These are phyloP conservation scores for Isoperla grammatica DNA, from an alignment of 2,888 invertebrate species.

Conservation along the genomic window DNA sequence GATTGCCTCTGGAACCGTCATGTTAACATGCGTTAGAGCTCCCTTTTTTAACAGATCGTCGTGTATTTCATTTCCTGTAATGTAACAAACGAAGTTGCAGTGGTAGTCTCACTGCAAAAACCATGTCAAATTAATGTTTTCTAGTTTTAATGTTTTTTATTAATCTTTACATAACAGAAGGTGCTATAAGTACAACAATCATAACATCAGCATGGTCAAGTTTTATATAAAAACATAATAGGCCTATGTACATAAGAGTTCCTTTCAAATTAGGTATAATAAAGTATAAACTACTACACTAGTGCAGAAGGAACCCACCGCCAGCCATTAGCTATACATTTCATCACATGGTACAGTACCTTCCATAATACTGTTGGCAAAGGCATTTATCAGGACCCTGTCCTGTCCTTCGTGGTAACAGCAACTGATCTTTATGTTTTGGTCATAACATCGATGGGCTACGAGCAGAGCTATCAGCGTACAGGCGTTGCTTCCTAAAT, in stretches of 20 bases:
- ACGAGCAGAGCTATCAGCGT: conserved; percentile 55
- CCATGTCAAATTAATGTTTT: no score
- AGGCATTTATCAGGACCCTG: conserved; percentile 7
- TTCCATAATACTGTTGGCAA: conserved; percentile 24
- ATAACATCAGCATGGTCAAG: no score
- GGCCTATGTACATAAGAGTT: no score
- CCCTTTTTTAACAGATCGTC: conserved; percentile 39
- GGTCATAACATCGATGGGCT: conserved; percentile 45
- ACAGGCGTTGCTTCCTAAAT: conserved; percentile 53
- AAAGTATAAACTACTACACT: no score
- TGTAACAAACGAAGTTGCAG: conserved; percentile 24
- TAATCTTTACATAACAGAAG: no score
- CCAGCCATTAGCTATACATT: no score
- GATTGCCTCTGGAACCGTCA: conserved; percentile 52
- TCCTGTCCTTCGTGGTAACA: neutral
- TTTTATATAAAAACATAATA: no score
- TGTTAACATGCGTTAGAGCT: conserved; percentile 44
- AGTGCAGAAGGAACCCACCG: no score
- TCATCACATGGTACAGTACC: conserved; percentile 19
- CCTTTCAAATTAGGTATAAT: no score
- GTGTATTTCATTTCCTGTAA: conserved; percentile 54
- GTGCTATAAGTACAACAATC: no score
- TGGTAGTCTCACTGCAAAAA: no score
- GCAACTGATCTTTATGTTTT: conserved; percentile 38
- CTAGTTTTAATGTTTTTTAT: no score